A percentile compares a stretch with the other conserved stretches of the same genome.
Conservation (phyloP, 2,888 invertebrate species). For the Eupithecia insigniata region DNA sequence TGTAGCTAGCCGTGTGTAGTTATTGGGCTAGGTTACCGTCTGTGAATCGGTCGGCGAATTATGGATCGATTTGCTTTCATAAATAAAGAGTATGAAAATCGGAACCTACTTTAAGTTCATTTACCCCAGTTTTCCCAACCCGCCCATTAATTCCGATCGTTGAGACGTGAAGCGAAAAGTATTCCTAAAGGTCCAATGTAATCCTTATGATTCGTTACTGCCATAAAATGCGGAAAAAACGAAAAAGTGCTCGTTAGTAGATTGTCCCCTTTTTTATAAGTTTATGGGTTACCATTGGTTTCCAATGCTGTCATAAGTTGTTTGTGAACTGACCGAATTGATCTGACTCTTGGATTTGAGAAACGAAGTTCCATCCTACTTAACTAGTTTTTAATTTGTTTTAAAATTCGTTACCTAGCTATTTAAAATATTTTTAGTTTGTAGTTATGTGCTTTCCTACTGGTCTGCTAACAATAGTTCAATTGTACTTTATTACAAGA, state of each 20-base stretch:
- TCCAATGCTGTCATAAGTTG: neutral
- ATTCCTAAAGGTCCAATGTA: slow-evolving; percentile 27
- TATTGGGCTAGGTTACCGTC: too few species aligned
- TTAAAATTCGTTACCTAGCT: neutral
- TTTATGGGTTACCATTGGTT: neutral
- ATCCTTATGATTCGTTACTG: slow-evolving; percentile 23
- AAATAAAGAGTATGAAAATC: neutral
- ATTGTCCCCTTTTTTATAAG: slow-evolving; percentile 8
- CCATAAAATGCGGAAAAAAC: slow-evolving; percentile 23
- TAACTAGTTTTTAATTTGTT: neutral
- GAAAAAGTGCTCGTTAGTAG: slow-evolving; percentile 26
- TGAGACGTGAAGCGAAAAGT: slow-evolving; percentile 24
- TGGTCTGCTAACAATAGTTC: too few species aligned
- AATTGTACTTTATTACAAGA: too few species aligned
- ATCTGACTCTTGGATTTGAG: neutral
- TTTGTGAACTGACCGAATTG: slow-evolving; percentile 29
- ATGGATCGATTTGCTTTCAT: too few species aligned
- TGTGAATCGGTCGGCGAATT: neutral
- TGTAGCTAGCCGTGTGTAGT: too few species aligned
- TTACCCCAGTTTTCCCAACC: slow-evolving; percentile 10
- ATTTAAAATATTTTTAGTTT: too few species aligned
- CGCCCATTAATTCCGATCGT: slow-evolving; percentile 27
- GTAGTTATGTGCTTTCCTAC: too few species aligned
- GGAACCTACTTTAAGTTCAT: neutral
- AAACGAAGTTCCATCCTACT: neutral